Evolutionary conservation across 2,888 invertebrate genomes (phyloP), one percentile per base, ranked within the genome.

Genomic region (Girardia tigrina): DNA sequence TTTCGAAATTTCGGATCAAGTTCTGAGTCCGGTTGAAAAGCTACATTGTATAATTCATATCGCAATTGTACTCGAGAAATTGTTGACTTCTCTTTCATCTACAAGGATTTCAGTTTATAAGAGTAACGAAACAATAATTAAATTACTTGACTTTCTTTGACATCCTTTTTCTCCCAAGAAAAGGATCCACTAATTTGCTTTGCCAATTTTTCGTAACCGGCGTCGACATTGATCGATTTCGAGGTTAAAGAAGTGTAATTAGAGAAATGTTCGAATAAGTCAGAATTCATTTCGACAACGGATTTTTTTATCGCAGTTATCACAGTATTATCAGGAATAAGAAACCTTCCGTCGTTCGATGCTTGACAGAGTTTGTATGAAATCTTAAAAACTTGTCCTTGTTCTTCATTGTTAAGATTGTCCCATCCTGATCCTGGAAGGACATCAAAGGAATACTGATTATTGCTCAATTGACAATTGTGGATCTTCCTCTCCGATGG

Each of bases 381-480:
- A 42, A 78, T 79, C 6, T 28, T 42, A 20, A 80, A 75, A 0
- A 81, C 79, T 70, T 78, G 78, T 0, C 80, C 81, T 20, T 78
- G 78, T 2, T 79, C 78, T 70, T 78, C 78, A 77, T 82, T 82
- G 16, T 78, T 71, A 26, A 82, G 77, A 75, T 82, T 82, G 78
- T 82, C 81, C 80, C 81, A 81, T 4, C 81, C 81, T 6, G 77
- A 77, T n/a, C 81, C 81, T 1, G 81, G 81, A 1, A 82, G 75
- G 14, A 29, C 26, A 14, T 71, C 23, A 28, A 71, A 71, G 6
- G 29, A 26, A n/a, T 28, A 28, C 23, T 71, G 71, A 6, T 20
- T 29, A n/a, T 4, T 8, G 56, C 20, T 56, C 4, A 56, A n/a
- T 56, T 56, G n/a, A 23, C 56, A 56, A 6, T 56, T 36, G 12